These are phyloP conservation scores for Prionailurus bengalensis DNA, from an alignment of 2,113 vertebrate genomes.

Conservation along the genomic window DNA sequence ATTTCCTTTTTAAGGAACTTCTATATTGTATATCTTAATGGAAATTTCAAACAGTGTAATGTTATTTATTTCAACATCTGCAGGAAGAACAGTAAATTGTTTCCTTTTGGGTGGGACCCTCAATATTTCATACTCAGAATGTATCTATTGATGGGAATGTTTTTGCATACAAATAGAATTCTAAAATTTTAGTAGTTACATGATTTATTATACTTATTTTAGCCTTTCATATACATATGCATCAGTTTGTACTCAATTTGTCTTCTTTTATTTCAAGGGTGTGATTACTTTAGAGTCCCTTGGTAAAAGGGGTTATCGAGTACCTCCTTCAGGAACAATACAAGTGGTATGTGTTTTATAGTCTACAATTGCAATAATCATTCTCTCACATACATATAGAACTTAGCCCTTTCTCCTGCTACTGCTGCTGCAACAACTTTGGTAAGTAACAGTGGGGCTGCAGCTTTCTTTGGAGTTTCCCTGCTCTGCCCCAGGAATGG, in stretches of 20 bases:
- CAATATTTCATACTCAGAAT: background rate
- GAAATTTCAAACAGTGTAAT: background rate
- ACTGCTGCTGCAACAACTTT: slow-evolving; percentile 80
- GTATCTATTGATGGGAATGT: slow-evolving; percentile 43
- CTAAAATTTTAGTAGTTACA: slow-evolving; percentile 27
- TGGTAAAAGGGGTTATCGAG: slow-evolving; percentile 99
- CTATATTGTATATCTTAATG: background rate
- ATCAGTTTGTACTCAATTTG: slow-evolving; percentile 71
- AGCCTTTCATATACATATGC: background rate
- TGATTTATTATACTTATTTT: slow-evolving; percentile 56
- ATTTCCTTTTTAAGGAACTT: slow-evolving; percentile 38
- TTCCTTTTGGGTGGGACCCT: slow-evolving; percentile 6
- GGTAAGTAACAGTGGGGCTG: slow-evolving; percentile 82
- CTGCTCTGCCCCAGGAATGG: slow-evolving; percentile 79
- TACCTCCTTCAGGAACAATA: slow-evolving; percentile 99
- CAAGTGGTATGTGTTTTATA: slow-evolving; percentile 96
- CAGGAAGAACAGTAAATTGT: background rate
- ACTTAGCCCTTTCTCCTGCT: slow-evolving; percentile 84
- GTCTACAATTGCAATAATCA: slow-evolving; percentile 83
- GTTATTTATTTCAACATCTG: background rate
- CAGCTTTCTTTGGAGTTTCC: slow-evolving; percentile 79
- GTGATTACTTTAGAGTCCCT: slow-evolving; percentile 99
- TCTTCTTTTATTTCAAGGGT: slow-evolving; percentile 90
- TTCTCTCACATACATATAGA: slow-evolving; percentile 82
- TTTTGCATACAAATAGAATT: slow-evolving; percentile 47